Conservation (phyloP, 2,797 vertebrate species). For the Coregonus ussuriensis region DNA sequence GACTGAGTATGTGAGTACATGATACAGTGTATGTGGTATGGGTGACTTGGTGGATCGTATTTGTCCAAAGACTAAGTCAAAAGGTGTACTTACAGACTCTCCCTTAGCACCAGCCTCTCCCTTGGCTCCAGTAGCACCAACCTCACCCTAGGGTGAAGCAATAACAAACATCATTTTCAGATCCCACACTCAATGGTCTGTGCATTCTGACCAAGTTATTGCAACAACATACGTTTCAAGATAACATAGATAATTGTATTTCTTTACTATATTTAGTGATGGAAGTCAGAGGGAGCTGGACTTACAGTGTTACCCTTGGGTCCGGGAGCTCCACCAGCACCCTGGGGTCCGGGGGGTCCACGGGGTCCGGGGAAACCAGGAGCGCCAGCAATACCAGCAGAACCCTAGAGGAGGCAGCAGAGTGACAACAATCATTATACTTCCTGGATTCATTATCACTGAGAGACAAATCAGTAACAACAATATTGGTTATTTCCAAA, state of each 20-base stretch:
- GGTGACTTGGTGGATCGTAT: not conserved
- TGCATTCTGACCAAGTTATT: not conserved
- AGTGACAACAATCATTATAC: conserved; percentile 28
- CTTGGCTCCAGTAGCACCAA: conserved; percentile 87
- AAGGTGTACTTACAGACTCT: conserved; percentile 84
- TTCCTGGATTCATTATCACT: not conserved
- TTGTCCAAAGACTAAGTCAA: not conserved
- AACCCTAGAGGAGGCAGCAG: conserved; percentile 82
- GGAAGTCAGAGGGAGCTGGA: conserved; percentile 35
- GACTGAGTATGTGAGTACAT: not conserved
- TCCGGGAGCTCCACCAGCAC: conserved; percentile 85
- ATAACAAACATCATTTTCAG: conserved; percentile 18
- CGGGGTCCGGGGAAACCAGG: conserved; percentile 97
- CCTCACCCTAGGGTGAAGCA: conserved; percentile 84
- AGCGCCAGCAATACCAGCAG: conserved; percentile 92
- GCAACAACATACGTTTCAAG: not conserved
- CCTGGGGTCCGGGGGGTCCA: conserved; percentile 89
- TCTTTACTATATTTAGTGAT: not conserved
- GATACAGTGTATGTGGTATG: not conserved
- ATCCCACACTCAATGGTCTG: conserved; percentile 11
- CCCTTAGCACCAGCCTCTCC: conserved; percentile 93
- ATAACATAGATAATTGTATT: no score
- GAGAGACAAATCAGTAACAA: not conserved
- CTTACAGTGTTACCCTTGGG: conserved; percentile 96
- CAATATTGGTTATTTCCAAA: not conserved